phyloP scores from a whole-genome alignment of 2,113 vertebrate genomes.

The Aspiorhynchus laticeps region DNA sequence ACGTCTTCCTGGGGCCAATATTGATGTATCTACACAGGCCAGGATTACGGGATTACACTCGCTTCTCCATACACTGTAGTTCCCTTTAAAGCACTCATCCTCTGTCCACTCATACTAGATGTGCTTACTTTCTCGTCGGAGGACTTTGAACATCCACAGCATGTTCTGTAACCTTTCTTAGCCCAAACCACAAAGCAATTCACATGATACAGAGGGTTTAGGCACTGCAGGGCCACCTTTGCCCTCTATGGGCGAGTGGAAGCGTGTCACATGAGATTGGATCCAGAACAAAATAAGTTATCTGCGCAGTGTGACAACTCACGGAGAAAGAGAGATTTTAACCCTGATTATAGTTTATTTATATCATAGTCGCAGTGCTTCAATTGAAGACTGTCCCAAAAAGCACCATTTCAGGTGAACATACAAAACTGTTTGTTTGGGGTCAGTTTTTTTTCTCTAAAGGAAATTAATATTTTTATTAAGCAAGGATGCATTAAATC shows the following conservation, averaged over 20 bases:
- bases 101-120: neutral
- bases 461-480: neutral
- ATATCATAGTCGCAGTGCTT: neutral
- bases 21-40: conserved; percentile 24
- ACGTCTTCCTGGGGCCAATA: neutral
- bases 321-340: conserved; percentile 14
- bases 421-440: neutral
- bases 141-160: neutral
- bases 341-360: neutral
- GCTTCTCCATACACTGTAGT: neutral
- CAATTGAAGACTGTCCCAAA: neutral
- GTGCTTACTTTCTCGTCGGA: neutral
- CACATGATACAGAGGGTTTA: conserved; percentile 46
- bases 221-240: conserved; percentile 37
- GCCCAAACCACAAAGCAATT: conserved; percentile 55
- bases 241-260: conserved; percentile 41
- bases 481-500: neutral
- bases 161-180: conserved; percentile 42
- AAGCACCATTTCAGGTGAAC: neutral
- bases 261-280: conserved; percentile 44
- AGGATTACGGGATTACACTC: conserved; percentile 26
- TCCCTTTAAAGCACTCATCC: neutral
- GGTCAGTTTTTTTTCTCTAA: neutral
- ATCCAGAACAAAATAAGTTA: conserved; percentile 29
- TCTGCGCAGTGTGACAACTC: neutral